These are phyloP conservation scores for Calliphora vicina DNA, from an alignment of 1,140 invertebrate genomes.

Conservation along the genomic window DNA sequence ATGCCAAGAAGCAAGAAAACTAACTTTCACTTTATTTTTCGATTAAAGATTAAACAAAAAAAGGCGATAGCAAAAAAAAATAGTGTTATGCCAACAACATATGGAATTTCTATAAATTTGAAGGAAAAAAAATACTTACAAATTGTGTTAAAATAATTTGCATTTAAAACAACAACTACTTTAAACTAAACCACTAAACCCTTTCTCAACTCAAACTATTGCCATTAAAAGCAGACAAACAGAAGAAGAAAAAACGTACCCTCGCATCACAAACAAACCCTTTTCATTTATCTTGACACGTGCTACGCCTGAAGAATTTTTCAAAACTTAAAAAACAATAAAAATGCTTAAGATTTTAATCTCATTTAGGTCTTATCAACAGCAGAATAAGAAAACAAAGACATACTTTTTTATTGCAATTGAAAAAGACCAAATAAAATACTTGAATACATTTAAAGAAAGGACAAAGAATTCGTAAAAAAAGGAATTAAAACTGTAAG, in stretches of 20 bases:
- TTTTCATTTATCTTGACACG: conserved; percentile 27
- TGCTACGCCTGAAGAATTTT: conserved; percentile 26
- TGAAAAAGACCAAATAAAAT: background rate
- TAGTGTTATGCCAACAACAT: background rate
- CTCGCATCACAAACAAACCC: background rate
- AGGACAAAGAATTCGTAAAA: conserved; percentile 10
- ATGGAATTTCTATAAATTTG: background rate
- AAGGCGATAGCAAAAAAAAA: too few species aligned
- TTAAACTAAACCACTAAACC: background rate
- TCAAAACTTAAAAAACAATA: conserved; percentile 27
- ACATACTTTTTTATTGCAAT: background rate
- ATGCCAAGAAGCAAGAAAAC: too few species aligned
- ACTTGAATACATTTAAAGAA: background rate
- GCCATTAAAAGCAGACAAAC: background rate
- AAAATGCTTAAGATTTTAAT: conserved; percentile 32
- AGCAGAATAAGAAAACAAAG: background rate
- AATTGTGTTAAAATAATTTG: conserved; percentile 1
- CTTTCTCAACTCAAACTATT: background rate
- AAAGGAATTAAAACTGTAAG: background rate
- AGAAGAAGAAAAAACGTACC: background rate
- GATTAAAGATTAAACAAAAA: too few species aligned
- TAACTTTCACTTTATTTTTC: too few species aligned
- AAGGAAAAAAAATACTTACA: background rate
- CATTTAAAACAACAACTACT: background rate
- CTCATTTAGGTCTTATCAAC: background rate